A percentile compares a stretch with the other conserved stretches of the same genome.
phyloP scores from a whole-genome alignment of 2,888 invertebrate species.

The Epinotia nisella region DNA sequence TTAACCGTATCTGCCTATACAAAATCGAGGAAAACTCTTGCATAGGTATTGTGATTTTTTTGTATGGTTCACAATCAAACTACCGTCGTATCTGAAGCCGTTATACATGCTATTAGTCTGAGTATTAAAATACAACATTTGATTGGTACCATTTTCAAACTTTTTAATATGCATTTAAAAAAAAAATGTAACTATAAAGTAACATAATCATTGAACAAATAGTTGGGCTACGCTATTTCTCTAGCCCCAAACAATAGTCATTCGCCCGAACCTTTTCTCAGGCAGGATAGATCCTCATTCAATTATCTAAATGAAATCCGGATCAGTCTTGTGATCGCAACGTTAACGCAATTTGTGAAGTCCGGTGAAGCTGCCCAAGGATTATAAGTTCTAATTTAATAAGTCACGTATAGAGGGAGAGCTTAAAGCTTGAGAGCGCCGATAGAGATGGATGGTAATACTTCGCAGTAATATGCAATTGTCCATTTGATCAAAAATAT shows the following conservation, averaged over 20 bases:
- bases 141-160: too few relatives aligned
- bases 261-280: conserved; percentile 44
- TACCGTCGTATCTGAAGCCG: too few relatives aligned
- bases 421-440: background rate
- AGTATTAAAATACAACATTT: too few relatives aligned
- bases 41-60: too few relatives aligned
- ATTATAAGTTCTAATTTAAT: conserved; percentile 43
- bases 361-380: conserved; percentile 31
- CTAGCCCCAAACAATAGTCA: conserved; percentile 43
- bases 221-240: conserved; percentile 20
- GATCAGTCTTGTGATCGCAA: conserved; percentile 75
- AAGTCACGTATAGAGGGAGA: conserved; percentile 40
- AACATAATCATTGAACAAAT: background rate
- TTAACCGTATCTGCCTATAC: too few relatives aligned
- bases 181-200: too few relatives aligned
- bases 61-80: too few relatives aligned
- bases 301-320: conserved; percentile 83
- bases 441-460: background rate
- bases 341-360: conserved; percentile 77
- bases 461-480: background rate
- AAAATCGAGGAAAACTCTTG: too few relatives aligned
- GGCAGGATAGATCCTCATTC: conserved; percentile 75
- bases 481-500: too few relatives aligned
- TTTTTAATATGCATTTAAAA: too few relatives aligned
- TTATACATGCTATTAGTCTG: too few relatives aligned